Percentiles rank a stretch among this genome's conserved stretches.
phyloP scores from a whole-genome alignment of 2,797 vertebrate species.

The Scomberomorus guttatus region DNA sequence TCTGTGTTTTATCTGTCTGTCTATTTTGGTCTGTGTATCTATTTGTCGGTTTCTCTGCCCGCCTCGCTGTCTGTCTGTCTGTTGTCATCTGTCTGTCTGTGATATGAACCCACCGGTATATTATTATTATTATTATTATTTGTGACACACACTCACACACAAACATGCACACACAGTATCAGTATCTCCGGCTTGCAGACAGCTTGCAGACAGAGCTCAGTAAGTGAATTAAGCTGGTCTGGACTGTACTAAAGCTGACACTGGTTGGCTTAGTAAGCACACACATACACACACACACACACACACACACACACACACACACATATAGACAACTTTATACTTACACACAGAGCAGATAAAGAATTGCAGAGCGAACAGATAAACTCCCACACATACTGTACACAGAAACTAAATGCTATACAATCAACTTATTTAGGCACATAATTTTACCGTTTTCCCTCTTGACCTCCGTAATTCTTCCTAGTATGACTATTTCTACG shows the following conservation, averaged over 20 bases:
- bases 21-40: conserved; percentile 60
- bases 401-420: background rate
- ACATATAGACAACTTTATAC: background rate
- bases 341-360: conserved; percentile 28
- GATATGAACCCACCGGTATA: conserved; percentile 54
- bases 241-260: conserved; percentile 74
- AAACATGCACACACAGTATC: conserved; percentile 48
- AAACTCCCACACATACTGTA: background rate
- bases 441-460: background rate
- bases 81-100: conserved; percentile 62
- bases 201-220: conserved; percentile 72
- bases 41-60: conserved; percentile 50
- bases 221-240: conserved; percentile 79
- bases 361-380: conserved; percentile 22
- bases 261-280: conserved; percentile 57
- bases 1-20: conserved; percentile 29
- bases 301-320: conserved; percentile 14
- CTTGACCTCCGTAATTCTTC: conserved; percentile 17
- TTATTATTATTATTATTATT: conserved; percentile 56
- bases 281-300: conserved; percentile 35
- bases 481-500: background rate
- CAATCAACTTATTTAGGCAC: conserved; percentile 2
- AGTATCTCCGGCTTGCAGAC: conserved; percentile 71
- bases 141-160: conserved; percentile 46
- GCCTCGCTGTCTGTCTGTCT: conserved; percentile 50